These are phyloP conservation scores for Malacoraja senta DNA, from an alignment of 2,797 vertebrate genomes.

Conservation along the genomic window DNA sequence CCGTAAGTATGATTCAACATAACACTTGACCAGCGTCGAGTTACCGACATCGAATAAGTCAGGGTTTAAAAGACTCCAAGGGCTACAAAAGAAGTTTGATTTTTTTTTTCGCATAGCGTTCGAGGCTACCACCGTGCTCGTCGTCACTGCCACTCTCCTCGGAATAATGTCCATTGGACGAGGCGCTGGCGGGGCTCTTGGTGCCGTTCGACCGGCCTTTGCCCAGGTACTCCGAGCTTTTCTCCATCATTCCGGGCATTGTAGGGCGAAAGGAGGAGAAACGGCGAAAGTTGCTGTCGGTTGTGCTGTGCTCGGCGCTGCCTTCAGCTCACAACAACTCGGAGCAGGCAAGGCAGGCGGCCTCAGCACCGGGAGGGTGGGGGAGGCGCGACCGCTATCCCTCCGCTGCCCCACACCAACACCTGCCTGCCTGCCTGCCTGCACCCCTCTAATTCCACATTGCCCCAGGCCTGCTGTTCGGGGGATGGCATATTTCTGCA, in stretches of 20 bases:
- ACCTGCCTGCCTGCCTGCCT: no score
- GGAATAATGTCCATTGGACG: conserved; percentile 71
- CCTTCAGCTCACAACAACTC: not conserved
- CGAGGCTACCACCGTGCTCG: conserved; percentile 86
- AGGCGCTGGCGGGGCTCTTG: conserved; percentile 76
- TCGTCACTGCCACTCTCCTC: conserved; percentile 89
- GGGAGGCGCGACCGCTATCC: not conserved
- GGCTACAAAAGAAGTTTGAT: not conserved
- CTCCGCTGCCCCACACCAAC: not conserved
- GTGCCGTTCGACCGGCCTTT: conserved; percentile 77
- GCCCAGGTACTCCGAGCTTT: conserved; percentile 78
- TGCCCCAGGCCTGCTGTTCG: no score
- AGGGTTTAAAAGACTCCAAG: not conserved
- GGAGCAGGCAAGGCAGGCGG: not conserved
- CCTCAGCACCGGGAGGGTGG: not conserved
- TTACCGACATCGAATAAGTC: not conserved
- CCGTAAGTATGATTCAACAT: not conserved
- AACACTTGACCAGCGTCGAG: not conserved
- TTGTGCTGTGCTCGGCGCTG: not conserved
- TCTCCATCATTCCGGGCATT: conserved; percentile 92
- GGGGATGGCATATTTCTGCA: no score
- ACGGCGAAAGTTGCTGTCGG: not conserved
- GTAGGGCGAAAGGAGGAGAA: not conserved
- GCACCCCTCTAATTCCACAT: not conserved
- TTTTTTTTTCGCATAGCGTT: conserved; percentile 48